Conservation (phyloP, 2,888 invertebrate genomes). For the Nowickia ferox region DNA sequence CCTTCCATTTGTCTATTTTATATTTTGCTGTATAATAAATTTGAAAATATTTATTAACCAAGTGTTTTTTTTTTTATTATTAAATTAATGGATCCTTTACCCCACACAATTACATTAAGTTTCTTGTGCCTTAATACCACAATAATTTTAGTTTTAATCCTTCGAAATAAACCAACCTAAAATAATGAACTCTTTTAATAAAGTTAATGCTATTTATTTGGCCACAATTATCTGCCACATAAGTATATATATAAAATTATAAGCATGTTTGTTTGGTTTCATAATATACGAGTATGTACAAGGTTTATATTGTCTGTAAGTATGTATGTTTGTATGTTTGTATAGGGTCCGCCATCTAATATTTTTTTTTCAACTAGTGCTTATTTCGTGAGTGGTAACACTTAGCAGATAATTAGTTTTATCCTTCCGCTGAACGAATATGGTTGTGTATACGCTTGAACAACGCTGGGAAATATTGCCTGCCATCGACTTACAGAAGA, state of each 20-base stretch:
- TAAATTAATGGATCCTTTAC: background rate
- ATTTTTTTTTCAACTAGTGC: too few species aligned
- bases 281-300: too few species aligned
- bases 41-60: background rate
- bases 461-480: too few species aligned
- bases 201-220: conserved; percentile 44
- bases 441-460: too few species aligned
- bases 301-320: background rate
- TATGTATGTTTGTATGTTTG: background rate
- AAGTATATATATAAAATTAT: too few species aligned
- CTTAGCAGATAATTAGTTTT: too few species aligned
- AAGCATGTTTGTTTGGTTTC: conserved; percentile 7
- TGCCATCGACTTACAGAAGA: too few species aligned
- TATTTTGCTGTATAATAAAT: background rate
- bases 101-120: background rate
- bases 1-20: background rate
- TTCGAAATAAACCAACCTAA: background rate
- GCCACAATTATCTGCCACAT: conserved; percentile 29
- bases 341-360: too few species aligned
- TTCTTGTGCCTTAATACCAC: background rate
- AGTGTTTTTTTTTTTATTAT: background rate
- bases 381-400: too few species aligned
- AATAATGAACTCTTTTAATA: background rate
- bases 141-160: background rate
- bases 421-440: too few species aligned